These are phyloP conservation scores for Magallana angulata DNA, from an alignment of 1,140 invertebrate species.

Conservation along the genomic window DNA sequence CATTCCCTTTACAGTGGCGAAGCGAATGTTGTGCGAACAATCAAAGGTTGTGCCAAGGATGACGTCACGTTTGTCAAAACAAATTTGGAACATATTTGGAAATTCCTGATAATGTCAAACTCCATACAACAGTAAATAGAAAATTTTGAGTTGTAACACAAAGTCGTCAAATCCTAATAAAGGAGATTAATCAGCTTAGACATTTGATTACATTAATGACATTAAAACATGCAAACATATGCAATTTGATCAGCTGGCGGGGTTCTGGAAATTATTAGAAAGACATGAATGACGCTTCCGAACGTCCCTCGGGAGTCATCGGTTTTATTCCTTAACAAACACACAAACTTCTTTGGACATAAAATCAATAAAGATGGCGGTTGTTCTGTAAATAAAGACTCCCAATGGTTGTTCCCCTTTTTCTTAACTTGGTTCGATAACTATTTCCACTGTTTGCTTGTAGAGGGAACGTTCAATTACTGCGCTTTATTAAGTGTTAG, in stretches of 20 bases:
- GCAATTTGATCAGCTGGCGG: background rate
- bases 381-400: conserved; percentile 15
- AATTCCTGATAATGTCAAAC: no score
- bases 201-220: background rate
- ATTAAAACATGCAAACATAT: conserved; percentile 22
- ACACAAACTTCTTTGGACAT: conserved; percentile 26
- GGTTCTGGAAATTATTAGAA: background rate
- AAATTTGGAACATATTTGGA: no score
- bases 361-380: background rate
- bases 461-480: conserved; percentile 10
- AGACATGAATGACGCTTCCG: background rate
- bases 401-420: conserved; percentile 4
- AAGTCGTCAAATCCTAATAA: no score
- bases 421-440: conserved; percentile 14
- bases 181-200: background rate
- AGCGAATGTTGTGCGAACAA: no score
- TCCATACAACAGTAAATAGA: no score
- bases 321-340: conserved; percentile 30
- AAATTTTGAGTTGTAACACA: no score
- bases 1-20: no score
- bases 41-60: no score
- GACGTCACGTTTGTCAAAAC: no score
- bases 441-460: background rate
- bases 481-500: conserved; percentile 5
- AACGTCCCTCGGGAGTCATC: conserved; percentile 10